These are phyloP conservation scores for Valencia hispanica DNA, from an alignment of 2,797 vertebrate genomes.

Conservation along the genomic window DNA sequence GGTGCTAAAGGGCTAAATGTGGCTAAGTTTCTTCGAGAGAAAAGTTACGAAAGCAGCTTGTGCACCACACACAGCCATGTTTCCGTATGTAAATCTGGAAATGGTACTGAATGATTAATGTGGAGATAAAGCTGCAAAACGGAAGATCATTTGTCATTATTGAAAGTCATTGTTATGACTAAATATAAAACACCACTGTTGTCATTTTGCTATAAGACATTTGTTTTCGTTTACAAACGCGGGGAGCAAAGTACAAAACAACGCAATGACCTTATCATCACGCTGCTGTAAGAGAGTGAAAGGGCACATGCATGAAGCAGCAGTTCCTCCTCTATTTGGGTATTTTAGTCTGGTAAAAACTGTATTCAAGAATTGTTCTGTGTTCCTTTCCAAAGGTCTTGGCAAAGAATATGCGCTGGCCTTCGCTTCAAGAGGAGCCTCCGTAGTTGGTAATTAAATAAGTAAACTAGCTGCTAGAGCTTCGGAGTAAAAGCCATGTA, in stretches of 20 bases:
- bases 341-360: background rate
- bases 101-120: background rate
- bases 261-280: background rate
- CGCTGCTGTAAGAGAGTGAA: constrained; percentile 51
- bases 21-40: background rate
- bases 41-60: background rate
- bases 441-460: constrained; percentile 88
- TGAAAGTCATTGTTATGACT: background rate
- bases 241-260: constrained; percentile 54
- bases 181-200: background rate
- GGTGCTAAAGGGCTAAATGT: constrained; percentile 27
- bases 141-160: background rate
- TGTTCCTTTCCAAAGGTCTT: constrained; percentile 81
- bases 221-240: background rate
- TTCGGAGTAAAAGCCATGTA: background rate
- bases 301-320: constrained; percentile 25
- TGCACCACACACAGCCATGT: background rate
- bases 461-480: background rate
- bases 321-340: accelerated
- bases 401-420: constrained; percentile 93
- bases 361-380: background rate
- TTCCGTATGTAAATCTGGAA: background rate
- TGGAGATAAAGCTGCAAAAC: background rate
- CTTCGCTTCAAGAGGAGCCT: constrained; percentile 95
- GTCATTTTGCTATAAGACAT: background rate